These are phyloP conservation scores for Notamacropus eugenii DNA, from an alignment of 2,797 vertebrate species.

Conservation along the genomic window DNA sequence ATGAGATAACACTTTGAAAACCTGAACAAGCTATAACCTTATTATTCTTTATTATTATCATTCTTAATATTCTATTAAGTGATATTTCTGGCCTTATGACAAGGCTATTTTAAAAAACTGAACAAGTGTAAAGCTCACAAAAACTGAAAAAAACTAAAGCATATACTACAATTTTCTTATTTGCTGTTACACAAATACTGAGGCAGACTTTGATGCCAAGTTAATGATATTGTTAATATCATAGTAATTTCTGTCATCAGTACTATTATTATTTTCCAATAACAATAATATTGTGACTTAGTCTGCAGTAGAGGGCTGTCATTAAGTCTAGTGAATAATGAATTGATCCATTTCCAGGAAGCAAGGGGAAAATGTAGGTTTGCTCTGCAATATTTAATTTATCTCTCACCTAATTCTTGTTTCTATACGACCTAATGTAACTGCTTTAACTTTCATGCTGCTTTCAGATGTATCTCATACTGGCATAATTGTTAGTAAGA, in stretches of 20 bases:
- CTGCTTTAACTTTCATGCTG: neutral
- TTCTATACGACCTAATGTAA: neutral
- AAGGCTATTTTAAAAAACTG: slow-evolving; percentile 26
- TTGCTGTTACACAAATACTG: neutral
- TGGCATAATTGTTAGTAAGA: neutral
- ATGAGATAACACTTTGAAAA: neutral
- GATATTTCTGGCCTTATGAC: neutral
- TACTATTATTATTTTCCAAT: slow-evolving; percentile 20
- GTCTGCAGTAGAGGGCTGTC: neutral
- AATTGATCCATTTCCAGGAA: slow-evolving; percentile 28
- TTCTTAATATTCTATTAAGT: slow-evolving; percentile 16
- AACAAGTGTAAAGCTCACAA: neutral
- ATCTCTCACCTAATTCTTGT: slow-evolving; percentile 12
- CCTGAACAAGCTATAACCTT: neutral
- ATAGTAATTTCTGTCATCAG: neutral
- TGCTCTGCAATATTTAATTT: neutral
- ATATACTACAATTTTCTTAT: neutral
- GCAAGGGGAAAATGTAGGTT: neutral
- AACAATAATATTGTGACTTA: neutral
- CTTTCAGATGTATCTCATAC: slow-evolving; percentile 7
- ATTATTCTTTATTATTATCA: slow-evolving; percentile 29
- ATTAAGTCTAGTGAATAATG: slow-evolving; percentile 12
- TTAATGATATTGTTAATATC: neutral
- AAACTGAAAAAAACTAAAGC: slow-evolving; percentile 14
- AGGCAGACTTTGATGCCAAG: neutral